phyloP scores from a whole-genome alignment of 92 coral and sea anemone species.

The Metridium senile region DNA sequence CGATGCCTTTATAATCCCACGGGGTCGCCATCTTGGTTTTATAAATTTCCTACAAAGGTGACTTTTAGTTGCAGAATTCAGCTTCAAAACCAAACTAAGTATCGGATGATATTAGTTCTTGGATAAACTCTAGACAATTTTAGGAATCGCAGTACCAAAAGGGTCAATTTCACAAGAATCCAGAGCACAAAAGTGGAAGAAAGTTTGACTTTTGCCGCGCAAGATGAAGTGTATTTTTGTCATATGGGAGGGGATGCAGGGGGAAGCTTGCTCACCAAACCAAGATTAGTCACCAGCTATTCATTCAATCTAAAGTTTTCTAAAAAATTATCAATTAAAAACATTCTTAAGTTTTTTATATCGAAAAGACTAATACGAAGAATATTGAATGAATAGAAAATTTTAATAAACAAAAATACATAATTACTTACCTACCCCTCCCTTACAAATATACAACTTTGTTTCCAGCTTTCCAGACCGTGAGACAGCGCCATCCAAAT shows the following conservation, averaged over 20 bases:
- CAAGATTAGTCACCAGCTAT: too few species aligned
- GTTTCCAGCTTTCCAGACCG: background rate
- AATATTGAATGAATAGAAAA: background rate
- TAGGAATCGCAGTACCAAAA: too few species aligned
- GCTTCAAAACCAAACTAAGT: too few species aligned
- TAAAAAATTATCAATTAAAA: too few species aligned
- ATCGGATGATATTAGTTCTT: too few species aligned
- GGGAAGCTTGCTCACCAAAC: background rate
- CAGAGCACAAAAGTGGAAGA: background rate
- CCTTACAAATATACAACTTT: background rate
- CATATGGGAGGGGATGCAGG: constrained; percentile 14
- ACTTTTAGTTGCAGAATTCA: too few species aligned
- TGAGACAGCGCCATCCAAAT: constrained; percentile 16
- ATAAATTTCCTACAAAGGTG: too few species aligned
- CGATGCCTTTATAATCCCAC: constrained; percentile 21
- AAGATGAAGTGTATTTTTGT: background rate
- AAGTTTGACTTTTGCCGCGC: constrained; percentile 39
- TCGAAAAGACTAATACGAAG: too few species aligned
- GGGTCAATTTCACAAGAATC: background rate
- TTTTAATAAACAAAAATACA: background rate
- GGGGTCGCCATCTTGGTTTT: constrained; percentile 34
- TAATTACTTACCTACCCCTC: background rate
- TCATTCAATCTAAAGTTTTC: too few species aligned
- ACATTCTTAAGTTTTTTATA: background rate
- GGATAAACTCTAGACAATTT: too few species aligned